Evolutionary conservation across 2,113 vertebrate species (phyloP), one percentile per base, ranked within the genome.

Genomic region (Leuciscus idus): DNA sequence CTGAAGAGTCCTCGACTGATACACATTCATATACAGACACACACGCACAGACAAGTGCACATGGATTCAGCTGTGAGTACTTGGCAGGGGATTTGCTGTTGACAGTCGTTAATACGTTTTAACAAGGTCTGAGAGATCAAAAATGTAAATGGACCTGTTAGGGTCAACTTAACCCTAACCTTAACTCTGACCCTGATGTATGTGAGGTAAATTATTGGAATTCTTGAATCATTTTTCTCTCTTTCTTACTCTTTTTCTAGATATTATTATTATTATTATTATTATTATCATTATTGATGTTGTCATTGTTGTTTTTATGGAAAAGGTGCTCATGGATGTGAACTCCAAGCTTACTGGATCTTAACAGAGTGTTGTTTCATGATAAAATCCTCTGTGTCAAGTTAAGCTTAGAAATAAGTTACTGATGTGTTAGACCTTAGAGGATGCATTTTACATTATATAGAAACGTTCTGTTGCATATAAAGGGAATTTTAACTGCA

Each of bases 191-290:
- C 30, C 50, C 68, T 73, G 50, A 57, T 84, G 68, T 84, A 57
- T 84, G 50, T 84, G 50, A 39, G 81, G 61, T 82, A 59, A 72
- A 83, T 57, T 39, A 76, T 52, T 76, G 74, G 17, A 50, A 62
- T 80, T 57, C 30, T 43, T 76, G 26, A 77, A 78, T 26, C 28
- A 26, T 72, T 84, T 46, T 76, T 33, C 23, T 76, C 52, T 80
- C 2, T 39, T 84, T 43, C 57, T 80, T 80, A 80, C 77, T n/a
- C 77, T 62, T 80, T 80, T 80, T 80, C 77, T 80, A 80, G 33
- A 80, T 80, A 80, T 62, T 4, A 91, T 52, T 92, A 90, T 76
- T 84, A 64, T 83, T 82, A 93, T 93, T 91, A 52, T 57, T 80
- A 80, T 80, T 6, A 91, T 52, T 92, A 90, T 76, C 81, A 62